These are phyloP conservation scores for Aurelia sp. DNA, from an alignment of 30 jellyfish, hydroid and myxozoan species.

Conservation along the genomic window DNA sequence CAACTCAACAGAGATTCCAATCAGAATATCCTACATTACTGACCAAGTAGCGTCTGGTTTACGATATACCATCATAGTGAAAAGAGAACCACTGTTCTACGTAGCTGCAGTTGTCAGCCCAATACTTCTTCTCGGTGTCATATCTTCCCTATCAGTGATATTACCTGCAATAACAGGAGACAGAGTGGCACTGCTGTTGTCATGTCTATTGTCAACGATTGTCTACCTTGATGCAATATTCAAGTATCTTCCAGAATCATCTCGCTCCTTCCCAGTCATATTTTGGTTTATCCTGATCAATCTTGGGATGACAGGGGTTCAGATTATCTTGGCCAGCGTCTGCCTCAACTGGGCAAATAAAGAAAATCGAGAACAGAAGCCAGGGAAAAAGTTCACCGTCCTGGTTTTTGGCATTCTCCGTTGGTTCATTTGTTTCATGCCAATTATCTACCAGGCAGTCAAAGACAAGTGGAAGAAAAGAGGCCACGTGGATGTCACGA, in stretches of 20 bases:
- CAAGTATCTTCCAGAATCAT: constrained; percentile 51
- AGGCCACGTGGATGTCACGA: too few species aligned
- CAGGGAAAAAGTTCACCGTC: constrained; percentile 32
- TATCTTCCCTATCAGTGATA: constrained; percentile 35
- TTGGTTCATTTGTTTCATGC: too few species aligned
- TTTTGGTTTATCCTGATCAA: constrained; percentile 11
- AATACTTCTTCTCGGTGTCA: constrained; percentile 23
- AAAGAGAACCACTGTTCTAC: constrained; percentile 21
- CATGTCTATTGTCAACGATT: constrained; percentile 50
- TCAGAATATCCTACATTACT: constrained; percentile 1
- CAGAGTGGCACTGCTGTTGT: constrained; percentile 50
- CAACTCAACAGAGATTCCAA: too few species aligned
- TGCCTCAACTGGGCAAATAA: constrained; percentile 74
- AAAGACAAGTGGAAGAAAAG: too few species aligned
- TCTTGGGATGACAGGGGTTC: constrained; percentile 23
- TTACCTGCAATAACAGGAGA: constrained; percentile 71
- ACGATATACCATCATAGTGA: neutral
- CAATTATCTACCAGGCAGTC: too few species aligned
- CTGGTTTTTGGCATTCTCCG: constrained; percentile 3
- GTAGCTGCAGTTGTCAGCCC: constrained; percentile 34
- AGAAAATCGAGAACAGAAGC: constrained; percentile 23
- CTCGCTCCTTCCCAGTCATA: constrained; percentile 31
- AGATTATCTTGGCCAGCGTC: constrained; percentile 42
- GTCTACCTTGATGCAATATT: constrained; percentile 53
- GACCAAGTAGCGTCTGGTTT: neutral